phyloP scores from a whole-genome alignment of 2,888 invertebrate species.

The Cheilosia vulpina region DNA sequence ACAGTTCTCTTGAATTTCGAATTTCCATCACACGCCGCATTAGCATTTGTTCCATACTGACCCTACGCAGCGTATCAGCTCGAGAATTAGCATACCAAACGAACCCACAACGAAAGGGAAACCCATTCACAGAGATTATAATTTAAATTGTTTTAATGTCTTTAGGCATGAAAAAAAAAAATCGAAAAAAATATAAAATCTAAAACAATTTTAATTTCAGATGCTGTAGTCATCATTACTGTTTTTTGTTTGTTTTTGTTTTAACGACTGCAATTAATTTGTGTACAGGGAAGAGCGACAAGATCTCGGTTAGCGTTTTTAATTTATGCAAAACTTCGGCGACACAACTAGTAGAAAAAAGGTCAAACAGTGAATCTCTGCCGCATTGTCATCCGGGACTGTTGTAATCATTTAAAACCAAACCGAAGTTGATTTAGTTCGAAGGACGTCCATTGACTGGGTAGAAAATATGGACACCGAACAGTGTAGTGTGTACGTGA shows the following conservation, averaged over 20 bases:
- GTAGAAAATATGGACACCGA: constrained; percentile 21
- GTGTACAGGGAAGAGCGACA: constrained; percentile 45
- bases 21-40: neutral
- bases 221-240: constrained; percentile 48
- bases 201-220: constrained; percentile 57
- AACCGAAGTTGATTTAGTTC: constrained; percentile 52
- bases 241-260: constrained; percentile 33
- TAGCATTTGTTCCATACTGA: neutral
- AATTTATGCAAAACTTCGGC: constrained; percentile 66
- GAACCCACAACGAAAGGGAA: constrained; percentile 64
- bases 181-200: constrained; percentile 13
- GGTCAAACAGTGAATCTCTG: constrained; percentile 58
- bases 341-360: constrained; percentile 49
- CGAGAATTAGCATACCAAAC: constrained; percentile 60
- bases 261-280: constrained; percentile 71
- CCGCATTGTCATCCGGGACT: constrained; percentile 65
- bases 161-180: constrained; percentile 22
- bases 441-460: constrained; percentile 78
- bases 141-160: constrained; percentile 50
- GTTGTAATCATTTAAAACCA: constrained; percentile 65
- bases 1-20: neutral
- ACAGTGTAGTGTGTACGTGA: constrained; percentile 37
- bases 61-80: neutral
- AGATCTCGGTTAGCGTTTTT: constrained; percentile 67
- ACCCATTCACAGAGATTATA: constrained; percentile 48